Percentiles rank a stretch among this genome's conserved stretches.
Evolutionary conservation across 2,113 vertebrate species (phyloP).

Genomic region (Riparia riparia): DNA sequence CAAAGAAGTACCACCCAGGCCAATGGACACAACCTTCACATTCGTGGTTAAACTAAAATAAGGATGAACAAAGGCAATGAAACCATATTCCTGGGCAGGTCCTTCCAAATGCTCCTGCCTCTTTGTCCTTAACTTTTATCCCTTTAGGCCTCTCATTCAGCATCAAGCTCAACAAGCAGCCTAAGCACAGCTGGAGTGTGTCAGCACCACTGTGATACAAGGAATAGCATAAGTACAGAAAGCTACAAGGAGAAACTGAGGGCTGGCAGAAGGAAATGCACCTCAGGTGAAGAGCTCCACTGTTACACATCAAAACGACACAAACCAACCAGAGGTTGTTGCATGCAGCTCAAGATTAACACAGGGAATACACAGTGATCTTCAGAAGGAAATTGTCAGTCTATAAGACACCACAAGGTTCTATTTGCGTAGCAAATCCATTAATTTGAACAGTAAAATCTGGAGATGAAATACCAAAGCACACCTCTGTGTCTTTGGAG

Average conservation of each 20-base stretch:
- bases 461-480: neutral
- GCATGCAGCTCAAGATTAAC: neutral
- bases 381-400: neutral
- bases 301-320: neutral
- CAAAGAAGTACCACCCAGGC: neutral
- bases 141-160: neutral
- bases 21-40: neutral
- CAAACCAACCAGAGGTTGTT: neutral
- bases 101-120: neutral
- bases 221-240: neutral
- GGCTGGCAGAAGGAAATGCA: neutral
- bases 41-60: neutral
- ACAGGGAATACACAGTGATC: neutral
- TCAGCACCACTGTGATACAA: neutral
- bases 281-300: neutral
- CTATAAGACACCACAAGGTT: neutral
- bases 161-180: neutral
- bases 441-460: neutral
- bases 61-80: neutral
- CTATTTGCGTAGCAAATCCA: neutral
- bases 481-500: neutral
- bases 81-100: neutral
- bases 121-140: neutral
- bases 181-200: neutral
- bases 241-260: neutral